Percentiles rank a stretch among this genome's conserved stretches.
Conservation (phyloP, 2,113 vertebrate genomes). For the Macroglossus sobrinus region DNA sequence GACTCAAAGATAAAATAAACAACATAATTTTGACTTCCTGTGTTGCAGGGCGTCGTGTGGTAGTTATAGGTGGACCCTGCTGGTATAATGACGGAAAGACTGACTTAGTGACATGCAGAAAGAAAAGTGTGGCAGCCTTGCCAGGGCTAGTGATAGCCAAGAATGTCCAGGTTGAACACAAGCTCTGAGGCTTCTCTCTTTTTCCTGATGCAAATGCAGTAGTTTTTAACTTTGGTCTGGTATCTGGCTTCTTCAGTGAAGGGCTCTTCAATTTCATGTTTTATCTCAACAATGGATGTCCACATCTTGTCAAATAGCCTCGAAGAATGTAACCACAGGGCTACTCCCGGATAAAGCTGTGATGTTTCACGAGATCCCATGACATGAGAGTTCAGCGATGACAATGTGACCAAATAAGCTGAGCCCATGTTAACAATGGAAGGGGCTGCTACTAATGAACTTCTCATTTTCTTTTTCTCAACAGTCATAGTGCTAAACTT, state of each 20-base stretch:
- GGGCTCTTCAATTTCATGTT: conserved; percentile 61
- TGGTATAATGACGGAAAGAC: neutral
- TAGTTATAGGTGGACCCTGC: neutral
- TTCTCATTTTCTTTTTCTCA: conserved; percentile 55
- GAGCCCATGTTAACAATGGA: neutral
- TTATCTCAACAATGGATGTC: conserved; percentile 56
- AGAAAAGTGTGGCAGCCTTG: neutral
- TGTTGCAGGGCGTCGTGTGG: neutral
- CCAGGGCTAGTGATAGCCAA: fast-evolving
- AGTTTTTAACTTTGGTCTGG: conserved; percentile 13
- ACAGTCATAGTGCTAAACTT: conserved; percentile 41
- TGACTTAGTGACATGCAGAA: neutral
- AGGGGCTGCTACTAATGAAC: neutral
- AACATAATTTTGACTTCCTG: neutral
- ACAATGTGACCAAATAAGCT: conserved; percentile 51
- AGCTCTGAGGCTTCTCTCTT: neutral
- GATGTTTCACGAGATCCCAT: neutral
- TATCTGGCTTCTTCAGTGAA: conserved; percentile 39
- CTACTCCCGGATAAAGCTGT: neutral
- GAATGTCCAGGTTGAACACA: neutral
- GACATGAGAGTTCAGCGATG: conserved; percentile 39
- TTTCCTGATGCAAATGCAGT: neutral
- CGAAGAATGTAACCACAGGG: conserved; percentile 19
- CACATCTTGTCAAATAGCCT: conserved; percentile 40
- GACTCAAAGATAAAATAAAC: conserved; percentile 7